Evolutionary conservation across 2,797 vertebrate species (phyloP).

Genomic region (Enteromius viviparus): DNA sequence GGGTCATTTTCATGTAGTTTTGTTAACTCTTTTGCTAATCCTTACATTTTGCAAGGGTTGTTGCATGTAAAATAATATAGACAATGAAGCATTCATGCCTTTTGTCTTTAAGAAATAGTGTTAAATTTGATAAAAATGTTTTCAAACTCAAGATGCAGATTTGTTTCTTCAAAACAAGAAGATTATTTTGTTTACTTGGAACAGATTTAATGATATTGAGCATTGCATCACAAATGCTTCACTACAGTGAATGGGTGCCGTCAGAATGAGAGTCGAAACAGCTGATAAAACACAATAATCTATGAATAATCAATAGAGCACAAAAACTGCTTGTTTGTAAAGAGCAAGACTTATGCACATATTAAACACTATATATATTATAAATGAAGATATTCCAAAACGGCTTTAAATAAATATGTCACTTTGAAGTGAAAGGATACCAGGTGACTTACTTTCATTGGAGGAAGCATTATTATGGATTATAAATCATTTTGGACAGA

Average conservation of each 20-base stretch:
- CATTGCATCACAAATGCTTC: background rate
- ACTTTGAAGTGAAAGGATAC: background rate
- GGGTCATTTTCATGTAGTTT: background rate
- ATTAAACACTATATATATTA: background rate
- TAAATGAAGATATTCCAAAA: background rate
- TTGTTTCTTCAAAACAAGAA: background rate
- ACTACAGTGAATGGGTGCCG: background rate
- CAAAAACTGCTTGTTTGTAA: background rate
- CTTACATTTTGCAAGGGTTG: background rate
- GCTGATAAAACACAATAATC: background rate
- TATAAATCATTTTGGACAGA: background rate
- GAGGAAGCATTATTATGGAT: background rate
- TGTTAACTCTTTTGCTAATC: background rate
- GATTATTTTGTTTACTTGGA: background rate
- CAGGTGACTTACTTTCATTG: background rate
- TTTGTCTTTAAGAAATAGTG: background rate
- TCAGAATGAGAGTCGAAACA: background rate
- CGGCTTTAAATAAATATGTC: background rate
- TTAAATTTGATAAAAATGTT: background rate
- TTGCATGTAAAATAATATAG: background rate
- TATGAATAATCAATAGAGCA: background rate
- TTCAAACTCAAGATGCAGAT: background rate
- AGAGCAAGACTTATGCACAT: background rate
- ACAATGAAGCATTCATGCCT: background rate
- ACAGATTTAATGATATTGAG: background rate